phyloP scores from a whole-genome alignment of 2,888 invertebrate species.

The Amphiduros pacificus region DNA sequence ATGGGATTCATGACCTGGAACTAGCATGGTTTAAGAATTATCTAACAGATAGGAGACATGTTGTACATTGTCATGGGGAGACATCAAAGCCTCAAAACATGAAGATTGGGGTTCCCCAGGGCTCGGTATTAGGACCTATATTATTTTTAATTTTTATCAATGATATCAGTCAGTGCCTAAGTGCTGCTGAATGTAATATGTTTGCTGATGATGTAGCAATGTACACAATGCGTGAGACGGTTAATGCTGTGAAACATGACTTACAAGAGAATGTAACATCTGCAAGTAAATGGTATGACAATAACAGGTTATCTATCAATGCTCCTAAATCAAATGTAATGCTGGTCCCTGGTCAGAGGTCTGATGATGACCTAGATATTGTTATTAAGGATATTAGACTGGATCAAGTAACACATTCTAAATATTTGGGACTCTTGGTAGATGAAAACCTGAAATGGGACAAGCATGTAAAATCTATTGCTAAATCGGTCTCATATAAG shows the following conservation, averaged over 20 bases:
- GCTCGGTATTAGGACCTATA: background rate
- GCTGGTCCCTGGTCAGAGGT: too few relatives aligned
- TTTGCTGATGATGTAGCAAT: background rate
- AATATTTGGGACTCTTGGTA: too few relatives aligned
- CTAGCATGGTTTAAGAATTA: background rate
- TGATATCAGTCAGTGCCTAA: background rate
- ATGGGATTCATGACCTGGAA: background rate
- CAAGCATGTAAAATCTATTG: too few relatives aligned
- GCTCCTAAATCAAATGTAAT: background rate
- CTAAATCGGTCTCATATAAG: too few relatives aligned
- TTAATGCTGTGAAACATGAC: background rate
- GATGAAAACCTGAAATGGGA: too few relatives aligned
- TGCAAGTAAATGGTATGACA: background rate
- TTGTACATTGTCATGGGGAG: background rate
- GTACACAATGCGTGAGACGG: background rate
- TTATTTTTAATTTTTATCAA: background rate
- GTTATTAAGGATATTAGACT: too few relatives aligned
- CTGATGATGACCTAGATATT: too few relatives aligned
- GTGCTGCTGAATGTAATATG: background rate
- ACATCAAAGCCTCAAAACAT: background rate
- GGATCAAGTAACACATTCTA: too few relatives aligned
- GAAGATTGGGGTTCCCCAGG: slow-evolving; percentile 1
- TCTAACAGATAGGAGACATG: background rate
- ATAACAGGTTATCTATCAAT: background rate
- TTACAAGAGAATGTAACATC: background rate